Base-by-base conservation (phyloP, 2,113 vertebrate species). In the Cnemophilus loriae region DNA sequence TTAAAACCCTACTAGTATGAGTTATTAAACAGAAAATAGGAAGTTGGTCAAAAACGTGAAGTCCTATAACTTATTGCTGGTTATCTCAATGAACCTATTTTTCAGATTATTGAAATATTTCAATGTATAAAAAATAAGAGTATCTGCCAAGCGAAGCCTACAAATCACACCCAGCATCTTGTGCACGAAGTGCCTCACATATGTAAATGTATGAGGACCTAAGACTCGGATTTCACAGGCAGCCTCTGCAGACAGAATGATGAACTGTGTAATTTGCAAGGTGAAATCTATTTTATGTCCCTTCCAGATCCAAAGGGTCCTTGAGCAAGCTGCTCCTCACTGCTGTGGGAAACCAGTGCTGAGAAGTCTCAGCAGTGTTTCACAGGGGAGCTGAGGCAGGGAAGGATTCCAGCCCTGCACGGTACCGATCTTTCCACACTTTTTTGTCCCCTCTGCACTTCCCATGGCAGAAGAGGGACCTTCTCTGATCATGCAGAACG, bases 131-230 rank as follows among this genome's bases (percentile, higher is more conserved):
- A 87, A 94, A 91, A 65, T 74, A 86, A 70, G 79, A 19, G 15
- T 79, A 61, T 80, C 74, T 82, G 74, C 61, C 61, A 90, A 95
- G 49, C 5, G 18, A 76, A 83, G 75, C 71, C 70, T 60, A 93
- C 61, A 83, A 93, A 90, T 90, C 80, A 69, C 67, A 56, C 35
- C 37, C 32, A 78, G 87, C 53, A 86, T 88, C 70, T 77, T 73
- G 75, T 32, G 82, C 78, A 67, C 5, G 2, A 73, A 91, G 46
- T 27, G 19, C 6, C 79, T 93, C 70, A 83, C 71, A 67, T 41
- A 94, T 96, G 89, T 91, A 96, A 95, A 94, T 94, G 42, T 59
- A 95, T 93, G 87, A 67, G 15, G 88, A 92, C 44, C 57, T 63
- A 33, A 65, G 82, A 37, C 71, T 93, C 24, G 5, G n/a, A 73